A percentile compares a stretch with the other conserved stretches of the same genome.
Conservation (phyloP, 2,113 vertebrate species). For the Hippocampus guttulatus region DNA sequence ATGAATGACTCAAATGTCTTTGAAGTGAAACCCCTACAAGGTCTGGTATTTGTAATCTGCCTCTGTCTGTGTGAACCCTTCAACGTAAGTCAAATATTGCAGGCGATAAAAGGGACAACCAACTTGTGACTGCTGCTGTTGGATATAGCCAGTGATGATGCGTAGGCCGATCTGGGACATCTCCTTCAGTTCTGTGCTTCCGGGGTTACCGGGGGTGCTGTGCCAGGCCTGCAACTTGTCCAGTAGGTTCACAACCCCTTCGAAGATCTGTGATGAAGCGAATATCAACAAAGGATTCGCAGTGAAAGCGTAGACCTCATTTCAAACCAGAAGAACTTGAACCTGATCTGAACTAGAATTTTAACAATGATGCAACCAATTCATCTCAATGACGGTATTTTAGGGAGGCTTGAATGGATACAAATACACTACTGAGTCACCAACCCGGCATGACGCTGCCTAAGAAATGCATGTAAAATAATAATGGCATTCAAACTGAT, state of each 20-base stretch:
- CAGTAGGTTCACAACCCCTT: slow-evolving; percentile 88
- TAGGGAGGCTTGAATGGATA: too few relatives aligned
- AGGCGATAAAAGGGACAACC: slow-evolving; percentile 9
- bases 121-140: slow-evolving; percentile 87
- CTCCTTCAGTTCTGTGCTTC: slow-evolving; percentile 81
- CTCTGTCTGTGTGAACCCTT: slow-evolving; percentile 42
- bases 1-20: slow-evolving; percentile 54
- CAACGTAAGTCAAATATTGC: slow-evolving; percentile 24
- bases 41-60: slow-evolving; percentile 41
- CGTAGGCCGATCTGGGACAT: slow-evolving; percentile 92
- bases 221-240: slow-evolving; percentile 89
- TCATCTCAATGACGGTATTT: too few relatives aligned
- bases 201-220: slow-evolving; percentile 75
- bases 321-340: slow-evolving; percentile 27
- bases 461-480: neutral
- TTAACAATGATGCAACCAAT: too few relatives aligned
- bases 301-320: slow-evolving; percentile 42
- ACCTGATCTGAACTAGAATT: slow-evolving; percentile 1
- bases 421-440: too few relatives aligned
- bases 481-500: neutral
- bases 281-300: slow-evolving; percentile 30
- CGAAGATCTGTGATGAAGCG: slow-evolving; percentile 80
- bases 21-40: slow-evolving; percentile 54
- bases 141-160: slow-evolving; percentile 86
- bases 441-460: neutral